Conservation (phyloP, 2,797 vertebrate genomes). For the Pseudotriccus pelzelni region DNA sequence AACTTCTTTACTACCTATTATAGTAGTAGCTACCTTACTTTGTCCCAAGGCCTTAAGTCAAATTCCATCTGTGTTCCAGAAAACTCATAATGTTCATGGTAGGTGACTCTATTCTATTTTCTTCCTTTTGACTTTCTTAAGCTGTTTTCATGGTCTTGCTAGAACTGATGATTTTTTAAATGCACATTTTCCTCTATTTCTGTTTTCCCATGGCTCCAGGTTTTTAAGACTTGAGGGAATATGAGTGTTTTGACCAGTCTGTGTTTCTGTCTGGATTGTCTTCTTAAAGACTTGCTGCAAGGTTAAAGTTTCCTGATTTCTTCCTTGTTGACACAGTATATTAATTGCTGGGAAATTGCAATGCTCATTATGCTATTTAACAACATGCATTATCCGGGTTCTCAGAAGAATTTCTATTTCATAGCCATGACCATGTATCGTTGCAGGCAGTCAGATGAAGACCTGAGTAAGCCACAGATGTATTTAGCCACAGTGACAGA, state of each 20-base stretch:
- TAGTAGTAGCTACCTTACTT: background rate
- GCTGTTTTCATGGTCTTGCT: background rate
- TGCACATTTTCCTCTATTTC: background rate
- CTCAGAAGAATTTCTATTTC: background rate
- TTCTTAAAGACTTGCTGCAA: background rate
- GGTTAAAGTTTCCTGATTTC: background rate
- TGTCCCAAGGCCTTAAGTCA: background rate
- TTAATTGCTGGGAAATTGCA: background rate
- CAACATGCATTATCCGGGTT: background rate
- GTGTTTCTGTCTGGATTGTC: background rate
- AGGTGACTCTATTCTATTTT: background rate
- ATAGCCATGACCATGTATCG: background rate
- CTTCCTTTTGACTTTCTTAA: background rate
- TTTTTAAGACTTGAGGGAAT: background rate
- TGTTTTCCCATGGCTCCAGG: background rate
- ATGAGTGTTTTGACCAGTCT: background rate
- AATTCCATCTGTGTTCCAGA: background rate
- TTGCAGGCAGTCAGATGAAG: background rate
- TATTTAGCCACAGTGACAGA: background rate
- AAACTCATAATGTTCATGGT: background rate
- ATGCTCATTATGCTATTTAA: background rate
- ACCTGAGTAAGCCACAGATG: background rate
- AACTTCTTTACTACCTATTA: background rate
- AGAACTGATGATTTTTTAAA: background rate
- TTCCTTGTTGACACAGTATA: background rate